phyloP scores from a whole-genome alignment of 2,113 vertebrate genomes.

The Elgaria multicarinata region DNA sequence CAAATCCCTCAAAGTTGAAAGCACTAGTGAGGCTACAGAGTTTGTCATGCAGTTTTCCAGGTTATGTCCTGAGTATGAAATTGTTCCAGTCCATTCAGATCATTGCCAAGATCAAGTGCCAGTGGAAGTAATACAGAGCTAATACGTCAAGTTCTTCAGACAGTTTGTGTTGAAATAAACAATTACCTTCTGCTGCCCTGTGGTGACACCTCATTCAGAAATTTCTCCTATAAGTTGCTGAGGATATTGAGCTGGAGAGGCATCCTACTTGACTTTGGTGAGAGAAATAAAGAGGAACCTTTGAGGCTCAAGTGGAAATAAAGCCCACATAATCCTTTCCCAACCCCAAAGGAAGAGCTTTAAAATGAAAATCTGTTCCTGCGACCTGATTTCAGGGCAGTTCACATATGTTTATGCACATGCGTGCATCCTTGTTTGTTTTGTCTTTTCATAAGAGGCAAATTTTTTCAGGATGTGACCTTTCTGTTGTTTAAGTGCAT shows the following conservation, averaged over 20 bases:
- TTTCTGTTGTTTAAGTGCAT: constrained; percentile 12
- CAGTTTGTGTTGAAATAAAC: constrained; percentile 14
- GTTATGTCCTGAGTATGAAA: background rate
- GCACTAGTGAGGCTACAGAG: background rate
- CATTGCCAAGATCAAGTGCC: background rate
- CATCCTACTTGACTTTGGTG: background rate
- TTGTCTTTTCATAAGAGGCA: background rate
- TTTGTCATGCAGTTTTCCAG: background rate
- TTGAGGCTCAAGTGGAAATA: constrained; percentile 15
- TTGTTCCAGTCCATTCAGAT: background rate
- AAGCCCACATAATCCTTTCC: constrained; percentile 10
- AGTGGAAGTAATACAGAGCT: background rate
- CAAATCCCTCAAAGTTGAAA: background rate
- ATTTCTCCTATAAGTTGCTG: background rate
- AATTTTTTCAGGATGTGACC: background rate
- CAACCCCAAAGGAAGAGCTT: constrained; percentile 1
- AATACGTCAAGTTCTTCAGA: background rate
- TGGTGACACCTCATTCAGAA: background rate
- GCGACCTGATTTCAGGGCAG: background rate
- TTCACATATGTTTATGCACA: background rate
- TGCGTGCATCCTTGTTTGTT: background rate
- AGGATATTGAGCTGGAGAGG: constrained; percentile 1
- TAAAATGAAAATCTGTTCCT: constrained; percentile 49
- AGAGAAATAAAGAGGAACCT: constrained; percentile 15
- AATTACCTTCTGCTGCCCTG: background rate